Base-by-base conservation (phyloP, 2,888 invertebrate genomes). In the Euplexia lucipara region DNA sequence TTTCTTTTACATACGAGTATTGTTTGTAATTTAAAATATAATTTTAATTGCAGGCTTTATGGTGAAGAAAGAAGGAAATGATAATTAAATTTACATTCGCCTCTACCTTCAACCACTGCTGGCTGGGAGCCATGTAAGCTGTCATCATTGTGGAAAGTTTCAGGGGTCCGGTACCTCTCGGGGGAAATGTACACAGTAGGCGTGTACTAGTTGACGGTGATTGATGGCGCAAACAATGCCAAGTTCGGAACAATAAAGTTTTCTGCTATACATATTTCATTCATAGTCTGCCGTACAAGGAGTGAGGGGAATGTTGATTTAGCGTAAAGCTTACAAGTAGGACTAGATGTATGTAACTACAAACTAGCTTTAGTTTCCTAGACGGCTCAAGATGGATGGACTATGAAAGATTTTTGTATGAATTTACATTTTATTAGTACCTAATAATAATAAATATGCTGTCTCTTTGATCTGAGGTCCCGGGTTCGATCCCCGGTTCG, bases 191-290 rank as follows among this genome's bases (percentile, higher is more conserved):
- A 18, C 30, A 69, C 10, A 35, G 34, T 7, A 8, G 14, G 18
- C 20, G 22, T 37, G 4, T n/a, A 26, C 34, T 20, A 1, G 22
- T 30, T 64, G 69, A 65, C 72, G 14, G 16, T 26, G 57, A 72
- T 65, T 57, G 66, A 70, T 72, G 66, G 12, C 7, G 72, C 37
- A 65, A 72, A 57, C 65, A 65, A 45, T 18, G 32, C 39, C n/a
- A 26, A 47, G 35, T 26, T 52, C 20, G 10, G 20, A 42, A 12
- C 20, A 44, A 44, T 57, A 41, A 45, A 44, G 32, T 72, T 47
- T 45, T 35, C 35, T 45, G 22, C 45, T 22, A 26, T n/a, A n/a
- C n/a, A n/a, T 65, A 66, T 42, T 57, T 66, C 58, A 65, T 49
- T 65, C 10, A 12, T 20, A 65, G 44, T 14, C 9, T 18, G 14